Conservation (phyloP, 2,113 vertebrate genomes). For the Alexandromys fortis region DNA sequence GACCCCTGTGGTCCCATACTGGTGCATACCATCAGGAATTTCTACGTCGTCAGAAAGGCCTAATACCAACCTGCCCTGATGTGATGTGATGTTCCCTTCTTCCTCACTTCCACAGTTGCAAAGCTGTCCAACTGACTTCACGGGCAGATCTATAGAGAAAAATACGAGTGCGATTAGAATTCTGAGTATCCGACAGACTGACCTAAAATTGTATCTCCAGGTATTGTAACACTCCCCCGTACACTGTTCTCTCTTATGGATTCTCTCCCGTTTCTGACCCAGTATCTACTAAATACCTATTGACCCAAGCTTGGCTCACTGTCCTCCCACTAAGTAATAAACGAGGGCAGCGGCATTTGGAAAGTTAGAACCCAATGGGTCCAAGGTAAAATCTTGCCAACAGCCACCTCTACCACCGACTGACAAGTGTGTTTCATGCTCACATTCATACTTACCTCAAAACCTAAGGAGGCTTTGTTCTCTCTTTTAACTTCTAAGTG, state of each 20-base stretch:
- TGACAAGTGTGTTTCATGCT: not conserved
- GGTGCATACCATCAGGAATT: not conserved
- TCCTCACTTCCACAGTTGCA: conserved; percentile 8
- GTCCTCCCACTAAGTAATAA: not conserved
- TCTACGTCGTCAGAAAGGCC: not conserved
- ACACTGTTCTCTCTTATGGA: not conserved
- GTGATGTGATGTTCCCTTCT: not conserved
- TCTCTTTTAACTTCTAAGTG: conserved; percentile 14
- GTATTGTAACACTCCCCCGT: not conserved
- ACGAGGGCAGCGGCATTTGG: not conserved
- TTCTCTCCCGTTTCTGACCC: not conserved
- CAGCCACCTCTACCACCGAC: not conserved
- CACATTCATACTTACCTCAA: conserved; percentile 28
- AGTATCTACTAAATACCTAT: not conserved
- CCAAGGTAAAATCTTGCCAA: conserved; percentile 14
- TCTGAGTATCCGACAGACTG: conserved; percentile 21
- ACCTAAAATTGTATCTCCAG: not conserved
- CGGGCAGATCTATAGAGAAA: conserved; percentile 47
- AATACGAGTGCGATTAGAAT: not conserved
- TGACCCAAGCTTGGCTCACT: not conserved
- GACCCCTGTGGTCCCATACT: not conserved
- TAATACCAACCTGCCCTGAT: conserved; percentile 32
- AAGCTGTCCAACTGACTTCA: not conserved
- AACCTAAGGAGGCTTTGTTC: conserved; percentile 11
- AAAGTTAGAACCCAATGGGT: conserved; percentile 4